Base-by-base conservation (phyloP, 2,797 vertebrate species). In the Euphonia xanthogaster region DNA sequence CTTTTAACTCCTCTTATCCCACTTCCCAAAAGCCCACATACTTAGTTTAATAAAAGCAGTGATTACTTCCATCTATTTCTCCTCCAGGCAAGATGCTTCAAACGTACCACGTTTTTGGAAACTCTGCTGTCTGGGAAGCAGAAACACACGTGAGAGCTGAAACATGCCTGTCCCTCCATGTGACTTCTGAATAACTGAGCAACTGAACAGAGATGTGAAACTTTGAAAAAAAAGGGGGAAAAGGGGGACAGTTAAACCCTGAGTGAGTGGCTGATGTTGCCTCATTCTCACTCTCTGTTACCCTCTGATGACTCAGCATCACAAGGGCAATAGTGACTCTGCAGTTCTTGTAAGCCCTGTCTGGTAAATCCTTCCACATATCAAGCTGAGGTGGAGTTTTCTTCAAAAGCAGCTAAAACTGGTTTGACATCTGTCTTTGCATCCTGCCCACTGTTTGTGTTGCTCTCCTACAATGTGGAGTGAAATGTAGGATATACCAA, bases 151-250 rank as follows among this genome's bases (percentile, higher is more conserved):
- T 67, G 87, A 82, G 79, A 77, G 79, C 12, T 1, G 10, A 33
- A 72, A 57, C 60, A 2, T n/a, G 66, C 63, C 87, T 47, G 23
- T 53, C 19, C 73, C 16, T 81, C 40, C 85, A 23, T 3, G 78
- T 93, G 96, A 94, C 77, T 83, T 83, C 75, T 90, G 83, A 94
- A 6, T 8, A 96, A 86, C 28, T 8, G 39, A 77, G 31, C 3
- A 3, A 70, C 31, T 11, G 40, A 95, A 83, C 25, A 95, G 94
- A 96, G 97, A 97, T 96, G 95, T 97, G 95, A 97, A 97, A 97
- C 89, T 93, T 30, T 11, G 58, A 90, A 80, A 71, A 71, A 51
- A 76, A 86, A 18, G 40, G n/a, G 24, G 71, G 80, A 93, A 66
- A 37, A 15, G 25, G 30, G 35, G n/a, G 30, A 44, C 39, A 84